phyloP scores from a whole-genome alignment of 2,797 vertebrate species.

The Acrossocheilus fasciatus region DNA sequence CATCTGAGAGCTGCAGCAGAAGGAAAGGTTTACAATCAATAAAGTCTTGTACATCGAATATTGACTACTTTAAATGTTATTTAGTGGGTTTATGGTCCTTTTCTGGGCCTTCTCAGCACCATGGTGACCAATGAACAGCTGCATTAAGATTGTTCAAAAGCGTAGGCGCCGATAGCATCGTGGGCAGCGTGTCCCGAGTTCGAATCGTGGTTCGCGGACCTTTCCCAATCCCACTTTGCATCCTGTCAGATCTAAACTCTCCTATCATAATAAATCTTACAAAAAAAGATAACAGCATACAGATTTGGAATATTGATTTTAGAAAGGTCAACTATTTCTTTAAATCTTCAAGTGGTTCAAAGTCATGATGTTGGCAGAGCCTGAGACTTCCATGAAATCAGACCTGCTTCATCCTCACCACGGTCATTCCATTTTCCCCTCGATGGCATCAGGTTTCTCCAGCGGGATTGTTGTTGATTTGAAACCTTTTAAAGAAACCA shows the following conservation, averaged over 20 bases:
- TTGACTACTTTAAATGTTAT: not conserved
- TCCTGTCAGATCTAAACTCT: no score
- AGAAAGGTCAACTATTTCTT: not conserved
- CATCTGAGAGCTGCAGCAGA: not conserved
- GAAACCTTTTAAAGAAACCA: constrained; percentile 38
- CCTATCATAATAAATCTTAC: no score
- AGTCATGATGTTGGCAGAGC: not conserved
- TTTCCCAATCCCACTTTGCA: no score
- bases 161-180: not conserved
- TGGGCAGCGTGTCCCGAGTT: no score
- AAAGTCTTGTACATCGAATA: not conserved
- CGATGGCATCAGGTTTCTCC: constrained; percentile 38
- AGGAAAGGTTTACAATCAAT: not conserved
- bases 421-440: constrained; percentile 7
- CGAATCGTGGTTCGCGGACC: no score
- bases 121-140: not conserved
- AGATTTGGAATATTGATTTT: not conserved
- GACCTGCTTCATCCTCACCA: not conserved
- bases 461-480: constrained; percentile 32
- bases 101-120: no score
- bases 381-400: not conserved
- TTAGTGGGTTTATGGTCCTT: not conserved
- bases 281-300: not conserved
- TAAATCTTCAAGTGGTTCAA: not conserved
- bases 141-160: not conserved